Evolutionary conservation across 2,888 invertebrate genomes (phyloP), one percentile per base, ranked within the genome.

Genomic region (Xylocampa areola): DNA sequence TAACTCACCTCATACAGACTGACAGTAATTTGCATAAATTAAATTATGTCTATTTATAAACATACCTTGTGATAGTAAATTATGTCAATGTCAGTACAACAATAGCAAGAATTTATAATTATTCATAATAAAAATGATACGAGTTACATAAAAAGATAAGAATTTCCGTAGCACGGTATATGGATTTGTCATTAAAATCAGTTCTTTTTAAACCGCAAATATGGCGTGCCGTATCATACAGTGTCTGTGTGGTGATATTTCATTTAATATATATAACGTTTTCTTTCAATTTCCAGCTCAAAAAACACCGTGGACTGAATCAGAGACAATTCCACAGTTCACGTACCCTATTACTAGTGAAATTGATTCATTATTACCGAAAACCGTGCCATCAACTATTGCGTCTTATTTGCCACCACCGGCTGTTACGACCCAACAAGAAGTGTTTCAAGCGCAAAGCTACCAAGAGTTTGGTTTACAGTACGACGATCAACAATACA

Each of bases 231-330:
- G 80, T 40, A 61, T 86, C 27, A 80, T 87, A 49, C 51, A 84
- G 51, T 68, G 55, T 63, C 66, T 88, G 39, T 91, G 87, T 74
- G 82, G 87, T 21, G 73, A 82, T 23, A 68, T 84, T 6, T 73
- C 81, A 5, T 76, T 75, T 59, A 81, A 79, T 68, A 61, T 88
- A 73, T 86, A 88, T 61, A 85, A 82, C 76, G 73, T 76, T 64
- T 78, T 87, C 47, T 87, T 84, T 75, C 84, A 86, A 72, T 65
- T 94, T 92, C 61, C 93, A 94, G 94, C 91, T 84, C 93, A 92
- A 85, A 92, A 92, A 81, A 75, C 91, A 47, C 77, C 91, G 65
- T 93, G 92, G 92, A 87, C 86, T 68, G 92, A 92, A 77, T 74
- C 87, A 29, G 93, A 93, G 54, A 82, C 80, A 53, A 77, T 82